Conservation (phyloP, 2,113 vertebrate species). For the Archocentrus centrarchus region DNA sequence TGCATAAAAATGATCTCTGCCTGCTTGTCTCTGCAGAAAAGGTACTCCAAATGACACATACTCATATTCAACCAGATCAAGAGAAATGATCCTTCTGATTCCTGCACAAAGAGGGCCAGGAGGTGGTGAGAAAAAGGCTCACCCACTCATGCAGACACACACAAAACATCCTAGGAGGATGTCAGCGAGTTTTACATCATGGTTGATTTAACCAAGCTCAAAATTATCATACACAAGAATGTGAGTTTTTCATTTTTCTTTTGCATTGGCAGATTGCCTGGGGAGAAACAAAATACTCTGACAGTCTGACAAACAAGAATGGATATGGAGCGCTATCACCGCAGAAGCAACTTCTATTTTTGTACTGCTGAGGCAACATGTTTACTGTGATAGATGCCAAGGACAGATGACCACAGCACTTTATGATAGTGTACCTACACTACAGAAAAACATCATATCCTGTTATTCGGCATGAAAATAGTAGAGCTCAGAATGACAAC, state of each 20-base stretch:
- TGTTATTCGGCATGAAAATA: conserved; percentile 2
- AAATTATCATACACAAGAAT: conserved; percentile 38
- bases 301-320: conserved; percentile 54
- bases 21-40: conserved; percentile 6
- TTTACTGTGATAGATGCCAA: conserved; percentile 26
- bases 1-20: conserved; percentile 11
- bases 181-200: conserved; percentile 17
- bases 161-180: conserved; percentile 21
- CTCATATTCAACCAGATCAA: conserved; percentile 10
- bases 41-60: conserved; percentile 8
- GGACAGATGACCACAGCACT: conserved; percentile 35
- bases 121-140: conserved; percentile 13
- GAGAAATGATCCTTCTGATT: conserved; percentile 13
- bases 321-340: conserved; percentile 40
- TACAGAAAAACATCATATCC: background rate
- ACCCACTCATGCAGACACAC: conserved; percentile 24
- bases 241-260: conserved; percentile 1
- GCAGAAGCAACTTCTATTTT: conserved; percentile 45
- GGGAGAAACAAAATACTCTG: conserved; percentile 36
- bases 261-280: conserved; percentile 10
- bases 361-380: conserved; percentile 45
- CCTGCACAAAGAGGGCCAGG: conserved; percentile 29
- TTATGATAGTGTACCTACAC: background rate
- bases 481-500: background rate
- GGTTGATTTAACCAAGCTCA: conserved; percentile 34